A percentile compares a stretch with the other conserved stretches of the same genome.
Conservation (phyloP, 2,888 invertebrate species). For the Elysia crispata region DNA sequence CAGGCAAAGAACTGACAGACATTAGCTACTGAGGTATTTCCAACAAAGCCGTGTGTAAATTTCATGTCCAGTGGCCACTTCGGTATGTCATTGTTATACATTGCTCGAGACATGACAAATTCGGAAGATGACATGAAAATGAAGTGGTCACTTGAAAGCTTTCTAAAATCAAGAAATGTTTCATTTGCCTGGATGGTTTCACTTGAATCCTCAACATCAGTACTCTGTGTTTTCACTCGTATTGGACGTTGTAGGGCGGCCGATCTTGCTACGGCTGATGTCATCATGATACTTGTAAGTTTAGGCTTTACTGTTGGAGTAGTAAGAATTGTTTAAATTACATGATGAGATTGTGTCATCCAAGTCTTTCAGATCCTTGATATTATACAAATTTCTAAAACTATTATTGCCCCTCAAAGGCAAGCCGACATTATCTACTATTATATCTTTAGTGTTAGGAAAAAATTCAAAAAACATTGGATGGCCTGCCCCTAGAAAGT, state of each 20-base stretch:
- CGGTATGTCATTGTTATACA: constrained; percentile 35
- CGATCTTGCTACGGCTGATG: constrained; percentile 30
- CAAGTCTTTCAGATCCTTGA: no score
- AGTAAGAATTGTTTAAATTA: no score
- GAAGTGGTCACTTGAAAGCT: constrained; percentile 20
- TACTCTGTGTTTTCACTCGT: no score
- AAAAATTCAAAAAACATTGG: no score
- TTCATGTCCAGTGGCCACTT: constrained; percentile 38
- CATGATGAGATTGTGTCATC: no score
- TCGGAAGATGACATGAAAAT: constrained; percentile 45
- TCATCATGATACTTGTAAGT: constrained; percentile 38
- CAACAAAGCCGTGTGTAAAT: constrained; percentile 30
- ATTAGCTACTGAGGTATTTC: constrained; percentile 38
- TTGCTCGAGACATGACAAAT: constrained; percentile 25
- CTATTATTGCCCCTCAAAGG: no score
- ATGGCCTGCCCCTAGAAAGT: no score
- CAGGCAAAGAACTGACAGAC: constrained; percentile 7
- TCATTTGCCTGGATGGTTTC: background rate
- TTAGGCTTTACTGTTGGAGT: constrained; percentile 32
- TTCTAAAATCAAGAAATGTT: constrained; percentile 35
- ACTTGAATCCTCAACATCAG: no score
- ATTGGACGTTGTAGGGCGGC: constrained; percentile 29
- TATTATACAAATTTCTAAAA: no score
- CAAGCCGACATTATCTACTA: no score
- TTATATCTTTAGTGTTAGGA: no score